Base-by-base conservation (phyloP, 2,797 vertebrate genomes). In the Toxotes lorentzi region DNA sequence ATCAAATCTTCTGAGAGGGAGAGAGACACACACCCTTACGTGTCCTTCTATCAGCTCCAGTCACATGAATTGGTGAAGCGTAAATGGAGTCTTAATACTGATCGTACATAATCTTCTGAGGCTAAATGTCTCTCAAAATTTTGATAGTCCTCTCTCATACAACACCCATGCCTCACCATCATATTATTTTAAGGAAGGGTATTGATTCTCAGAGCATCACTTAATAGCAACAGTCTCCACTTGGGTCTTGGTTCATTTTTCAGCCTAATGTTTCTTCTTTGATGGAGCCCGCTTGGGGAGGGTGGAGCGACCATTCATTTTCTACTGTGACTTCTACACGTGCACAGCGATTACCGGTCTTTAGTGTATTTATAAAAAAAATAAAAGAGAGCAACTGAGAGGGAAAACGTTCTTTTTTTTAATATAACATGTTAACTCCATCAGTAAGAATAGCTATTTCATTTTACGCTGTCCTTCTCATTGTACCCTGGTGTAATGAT, bases 141-240 rank as follows among this genome's bases (percentile, higher is more conserved):
- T 21, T 71, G 13, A 69, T 59, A 48, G 21, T 63, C 45, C 24
- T 47, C 23, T 61, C 34, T 41, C 3, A 4, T 62, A 19, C 40
- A 60, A 41, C 64, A 35, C 43, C 54, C 56, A 59, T 0, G 11
- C 13, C 54, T 41, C 57, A 35, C 73, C 40, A 43, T 69, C 68
- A 40, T 58, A 53, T 83, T 66, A 76, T 84, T 77, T 72, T 24
- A 65, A 72, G 35, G 10, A 8, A 4, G 11, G 14, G 5, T 63
- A 74, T 82, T 75, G 76, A 83, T 86, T 82, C 35, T 73, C 43
- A 30, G 21, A 72, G 59, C 54, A 69, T 77, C 65, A 17, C 40
- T 78, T 78, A 66, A 76, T 70, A 77, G 43, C 62, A 60, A 21
- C 6, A 0, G 17, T 65, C 63, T 65, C 13, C 34, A 6, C 50